These are phyloP conservation scores for Troides aeacus DNA, from an alignment of 2,888 invertebrate species.

Conservation along the genomic window DNA sequence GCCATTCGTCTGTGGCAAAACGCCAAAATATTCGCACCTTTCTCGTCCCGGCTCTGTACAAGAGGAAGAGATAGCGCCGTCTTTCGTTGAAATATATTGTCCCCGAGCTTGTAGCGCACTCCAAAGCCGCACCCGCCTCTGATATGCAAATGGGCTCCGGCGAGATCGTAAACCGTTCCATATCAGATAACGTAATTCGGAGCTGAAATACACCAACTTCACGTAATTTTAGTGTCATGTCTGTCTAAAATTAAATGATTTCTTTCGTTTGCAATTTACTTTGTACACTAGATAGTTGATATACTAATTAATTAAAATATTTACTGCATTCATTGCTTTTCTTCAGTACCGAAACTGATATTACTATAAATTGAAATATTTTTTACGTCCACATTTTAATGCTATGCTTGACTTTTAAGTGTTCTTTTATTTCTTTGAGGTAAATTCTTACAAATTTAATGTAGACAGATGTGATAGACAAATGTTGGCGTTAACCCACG, in stretches of 20 bases:
- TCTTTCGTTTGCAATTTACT: constrained; percentile 12
- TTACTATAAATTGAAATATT: background rate
- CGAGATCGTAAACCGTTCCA: constrained; percentile 71
- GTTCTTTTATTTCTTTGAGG: constrained; percentile 33
- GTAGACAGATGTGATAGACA: constrained; percentile 39
- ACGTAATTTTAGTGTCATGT: constrained; percentile 38
- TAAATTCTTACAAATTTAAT: constrained; percentile 45
- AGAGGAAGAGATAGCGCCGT: constrained; percentile 63
- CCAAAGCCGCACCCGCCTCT: constrained; percentile 56
- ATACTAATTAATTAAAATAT: background rate
- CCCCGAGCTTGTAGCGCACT: constrained; percentile 54
- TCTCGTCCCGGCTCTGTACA: constrained; percentile 52
- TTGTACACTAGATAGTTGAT: constrained; percentile 13
- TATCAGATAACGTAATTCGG: constrained; percentile 70
- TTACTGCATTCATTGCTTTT: background rate
- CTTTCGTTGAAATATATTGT: constrained; percentile 70
- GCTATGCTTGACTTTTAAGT: background rate
- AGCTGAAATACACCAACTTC: constrained; percentile 53
- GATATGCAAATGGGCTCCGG: constrained; percentile 73
- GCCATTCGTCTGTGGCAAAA: constrained; percentile 42
- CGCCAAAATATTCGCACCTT: constrained; percentile 54
- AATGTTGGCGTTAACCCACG: constrained; percentile 54
- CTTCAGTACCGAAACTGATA: background rate
- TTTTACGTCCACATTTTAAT: background rate
- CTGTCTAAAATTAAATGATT: constrained; percentile 31